Evolutionary conservation across 2,888 invertebrate species (phyloP).

Genomic region (Xanthia icteritia): DNA sequence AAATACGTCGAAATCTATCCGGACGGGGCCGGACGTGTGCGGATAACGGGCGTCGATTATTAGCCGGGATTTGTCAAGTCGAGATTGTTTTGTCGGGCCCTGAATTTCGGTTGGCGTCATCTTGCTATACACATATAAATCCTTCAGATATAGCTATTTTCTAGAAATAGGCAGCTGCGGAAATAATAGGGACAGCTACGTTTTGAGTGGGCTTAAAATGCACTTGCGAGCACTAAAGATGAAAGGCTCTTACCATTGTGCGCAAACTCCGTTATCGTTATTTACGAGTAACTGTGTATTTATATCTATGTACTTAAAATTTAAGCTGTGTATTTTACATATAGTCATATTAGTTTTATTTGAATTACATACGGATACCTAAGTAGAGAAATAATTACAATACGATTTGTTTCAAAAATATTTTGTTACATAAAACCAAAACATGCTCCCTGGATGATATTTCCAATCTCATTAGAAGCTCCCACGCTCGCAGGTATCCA

Average conservation of each 20-base stretch:
- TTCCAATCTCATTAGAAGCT: slow-evolving; percentile 55
- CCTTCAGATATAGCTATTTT: slow-evolving; percentile 34
- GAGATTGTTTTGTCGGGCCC: slow-evolving; percentile 67
- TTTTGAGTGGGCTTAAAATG: slow-evolving; percentile 19
- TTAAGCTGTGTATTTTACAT: neutral
- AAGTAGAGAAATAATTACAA: neutral
- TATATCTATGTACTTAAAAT: neutral
- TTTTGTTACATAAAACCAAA: neutral
- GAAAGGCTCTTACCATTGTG: neutral
- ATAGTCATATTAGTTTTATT: neutral
- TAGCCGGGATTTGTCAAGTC: slow-evolving; percentile 71
- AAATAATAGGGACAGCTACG: slow-evolving; percentile 26
- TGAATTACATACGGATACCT: neutral
- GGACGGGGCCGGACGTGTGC: slow-evolving; percentile 63
- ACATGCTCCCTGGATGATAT: slow-evolving; percentile 29
- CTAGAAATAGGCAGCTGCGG: slow-evolving; percentile 24
- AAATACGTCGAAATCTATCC: slow-evolving; percentile 63
- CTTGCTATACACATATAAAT: slow-evolving; percentile 55
- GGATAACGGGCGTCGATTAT: slow-evolving; percentile 72
- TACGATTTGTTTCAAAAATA: slow-evolving; percentile 9
- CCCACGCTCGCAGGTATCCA: slow-evolving; percentile 32
- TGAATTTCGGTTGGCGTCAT: slow-evolving; percentile 50
- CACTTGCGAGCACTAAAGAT: neutral
- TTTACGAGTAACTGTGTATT: neutral
- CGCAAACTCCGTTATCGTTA: neutral